Percentiles rank a stretch among this genome's conserved stretches.
Conservation (phyloP, 2,797 vertebrate genomes). For the Podargus strigoides region DNA sequence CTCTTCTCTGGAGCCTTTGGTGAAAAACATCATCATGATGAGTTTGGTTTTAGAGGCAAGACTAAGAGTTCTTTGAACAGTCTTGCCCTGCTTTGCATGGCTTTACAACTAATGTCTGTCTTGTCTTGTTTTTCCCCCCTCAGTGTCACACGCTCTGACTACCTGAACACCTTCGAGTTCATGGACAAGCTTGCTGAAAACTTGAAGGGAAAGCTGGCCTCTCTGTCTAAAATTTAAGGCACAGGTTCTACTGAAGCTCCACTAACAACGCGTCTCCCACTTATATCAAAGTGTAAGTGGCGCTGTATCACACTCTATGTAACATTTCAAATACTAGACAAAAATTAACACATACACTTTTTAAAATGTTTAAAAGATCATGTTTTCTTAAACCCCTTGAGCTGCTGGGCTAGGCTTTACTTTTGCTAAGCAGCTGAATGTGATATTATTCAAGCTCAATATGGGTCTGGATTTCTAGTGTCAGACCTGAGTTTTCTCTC, state of each 20-base stretch:
- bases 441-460: not conserved
- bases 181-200: conserved; percentile 96
- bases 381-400: not conserved
- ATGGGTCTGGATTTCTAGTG: not conserved
- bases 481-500: not conserved
- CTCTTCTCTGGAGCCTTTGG: not conserved
- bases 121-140: not conserved
- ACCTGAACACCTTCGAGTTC: conserved; percentile 96
- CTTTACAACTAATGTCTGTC: not conserved
- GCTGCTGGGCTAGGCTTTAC: not conserved
- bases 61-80: not conserved
- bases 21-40: not conserved
- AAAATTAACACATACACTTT: conserved; percentile 47
- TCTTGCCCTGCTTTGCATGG: not conserved
- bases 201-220: conserved; percentile 85
- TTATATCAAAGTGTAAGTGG: not conserved
- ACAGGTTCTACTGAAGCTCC: not conserved
- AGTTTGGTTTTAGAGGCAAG: not conserved
- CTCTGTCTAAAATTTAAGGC: conserved; percentile 84
- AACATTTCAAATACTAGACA: conserved; percentile 54
- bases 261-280: not conserved
- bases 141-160: conserved; percentile 88
- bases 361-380: not conserved
- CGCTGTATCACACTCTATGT: conserved; percentile 44
- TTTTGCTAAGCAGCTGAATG: not conserved